A percentile compares a stretch with the other conserved stretches of the same genome.
phyloP scores from a whole-genome alignment of 2,888 invertebrate species.

The Plagodis dolabraria region DNA sequence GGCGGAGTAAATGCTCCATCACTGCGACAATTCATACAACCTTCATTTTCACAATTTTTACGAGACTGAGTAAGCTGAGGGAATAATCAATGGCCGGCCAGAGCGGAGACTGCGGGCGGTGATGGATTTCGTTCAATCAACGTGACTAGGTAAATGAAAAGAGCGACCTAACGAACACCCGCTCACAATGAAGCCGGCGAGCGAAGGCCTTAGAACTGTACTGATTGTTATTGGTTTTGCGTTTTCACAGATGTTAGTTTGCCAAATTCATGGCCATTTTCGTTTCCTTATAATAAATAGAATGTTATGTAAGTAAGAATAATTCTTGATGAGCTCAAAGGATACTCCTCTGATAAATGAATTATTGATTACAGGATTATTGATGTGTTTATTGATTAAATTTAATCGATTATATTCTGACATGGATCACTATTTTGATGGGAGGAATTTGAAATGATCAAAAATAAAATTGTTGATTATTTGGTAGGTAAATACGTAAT shows the following conservation, averaged over 20 bases:
- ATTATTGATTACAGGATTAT: no score
- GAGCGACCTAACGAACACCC: constrained; percentile 59
- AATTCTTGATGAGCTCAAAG: no score
- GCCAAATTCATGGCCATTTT: constrained; percentile 37
- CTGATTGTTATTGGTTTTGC: constrained; percentile 66
- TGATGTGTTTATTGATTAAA: no score
- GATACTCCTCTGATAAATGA: no score
- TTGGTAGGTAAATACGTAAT: no score
- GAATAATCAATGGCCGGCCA: constrained; percentile 57
- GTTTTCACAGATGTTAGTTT: constrained; percentile 40
- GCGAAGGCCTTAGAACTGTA: constrained; percentile 56
- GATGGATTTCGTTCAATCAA: constrained; percentile 67
- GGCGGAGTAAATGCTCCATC: constrained; percentile 40
- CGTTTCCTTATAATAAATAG: no score
- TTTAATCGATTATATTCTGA: no score
- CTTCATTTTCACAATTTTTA: constrained; percentile 47
- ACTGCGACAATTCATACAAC: constrained; percentile 47
- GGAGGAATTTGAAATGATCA: no score
- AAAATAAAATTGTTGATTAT: no score
- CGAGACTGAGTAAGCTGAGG: constrained; percentile 45
- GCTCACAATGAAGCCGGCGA: constrained; percentile 47
- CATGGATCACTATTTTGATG: no score
- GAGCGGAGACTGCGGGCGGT: constrained; percentile 47
- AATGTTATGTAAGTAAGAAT: no score
- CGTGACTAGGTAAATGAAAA: constrained; percentile 61